Percentiles rank a stretch among this genome's conserved stretches.
Conservation (phyloP, 2,113 vertebrate genomes). For the Corythoichthys intestinalis region DNA sequence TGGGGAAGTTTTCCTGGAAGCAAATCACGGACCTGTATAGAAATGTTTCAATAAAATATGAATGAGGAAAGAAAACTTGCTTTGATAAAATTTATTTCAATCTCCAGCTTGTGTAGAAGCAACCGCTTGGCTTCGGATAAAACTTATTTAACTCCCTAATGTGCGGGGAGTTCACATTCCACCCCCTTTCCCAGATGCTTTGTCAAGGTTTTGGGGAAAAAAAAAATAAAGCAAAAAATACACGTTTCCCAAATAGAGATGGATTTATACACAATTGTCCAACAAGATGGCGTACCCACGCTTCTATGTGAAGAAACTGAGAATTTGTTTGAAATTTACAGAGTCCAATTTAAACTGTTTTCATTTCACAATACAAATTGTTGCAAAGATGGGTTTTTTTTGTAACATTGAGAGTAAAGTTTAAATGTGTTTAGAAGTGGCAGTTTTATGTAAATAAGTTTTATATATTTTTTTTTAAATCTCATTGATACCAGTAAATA, state of each 20-base stretch:
- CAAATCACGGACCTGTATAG: neutral
- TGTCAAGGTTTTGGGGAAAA: neutral
- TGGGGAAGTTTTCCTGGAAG: neutral
- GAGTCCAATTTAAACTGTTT: neutral
- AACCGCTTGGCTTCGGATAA: slow-evolving; percentile 35
- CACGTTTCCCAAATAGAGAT: neutral
- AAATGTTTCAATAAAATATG: neutral
- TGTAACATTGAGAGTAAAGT: too few species aligned
- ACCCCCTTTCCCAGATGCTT: too few species aligned
- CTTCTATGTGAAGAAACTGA: neutral
- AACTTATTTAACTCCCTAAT: slow-evolving; percentile 30
- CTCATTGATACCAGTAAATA: too few species aligned
- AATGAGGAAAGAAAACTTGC: slow-evolving; percentile 2
- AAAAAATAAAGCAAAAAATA: neutral
- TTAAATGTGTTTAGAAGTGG: too few species aligned
- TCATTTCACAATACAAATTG: neutral
- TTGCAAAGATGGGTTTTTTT: too few species aligned
- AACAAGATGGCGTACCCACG: neutral
- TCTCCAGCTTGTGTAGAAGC: slow-evolving; percentile 26
- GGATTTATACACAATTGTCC: neutral
- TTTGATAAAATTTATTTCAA: slow-evolving; percentile 27
- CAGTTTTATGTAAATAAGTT: too few species aligned
- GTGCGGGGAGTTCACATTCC: slow-evolving; percentile 22
- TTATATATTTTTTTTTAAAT: too few species aligned
- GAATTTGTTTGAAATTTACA: neutral